Conservation (phyloP, 2,888 invertebrate species). For the Tortricodes alternella region DNA sequence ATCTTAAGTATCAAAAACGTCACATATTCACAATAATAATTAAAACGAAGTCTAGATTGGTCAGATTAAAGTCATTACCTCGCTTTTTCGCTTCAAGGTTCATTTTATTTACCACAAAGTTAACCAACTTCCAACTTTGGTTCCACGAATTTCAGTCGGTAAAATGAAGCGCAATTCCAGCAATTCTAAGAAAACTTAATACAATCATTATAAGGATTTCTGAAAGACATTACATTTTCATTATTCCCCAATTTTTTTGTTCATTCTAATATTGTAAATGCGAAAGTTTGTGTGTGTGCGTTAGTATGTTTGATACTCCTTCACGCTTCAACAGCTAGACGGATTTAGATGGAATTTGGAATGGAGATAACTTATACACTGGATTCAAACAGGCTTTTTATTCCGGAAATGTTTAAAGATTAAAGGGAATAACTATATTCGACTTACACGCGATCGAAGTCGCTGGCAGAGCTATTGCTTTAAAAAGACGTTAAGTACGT, state of each 20-base stretch:
- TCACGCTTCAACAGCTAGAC: no score
- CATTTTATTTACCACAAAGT: conserved; percentile 9
- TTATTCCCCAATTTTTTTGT: neutral
- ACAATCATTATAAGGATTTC: conserved; percentile 7
- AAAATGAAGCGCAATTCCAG: conserved; percentile 3
- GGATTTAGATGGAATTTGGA: no score
- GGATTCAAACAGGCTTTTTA: no score
- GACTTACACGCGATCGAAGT: no score
- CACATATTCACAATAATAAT: neutral
- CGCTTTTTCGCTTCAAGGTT: neutral
- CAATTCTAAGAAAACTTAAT: conserved; percentile 12
- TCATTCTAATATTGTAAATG: no score
- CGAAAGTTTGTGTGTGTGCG: no score
- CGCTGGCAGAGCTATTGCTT: no score
- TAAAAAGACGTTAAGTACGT: no score
- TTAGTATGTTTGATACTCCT: no score
- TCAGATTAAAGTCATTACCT: neutral
- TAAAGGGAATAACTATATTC: no score
- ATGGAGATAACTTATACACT: no score
- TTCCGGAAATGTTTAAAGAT: no score
- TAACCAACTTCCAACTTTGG: neutral
- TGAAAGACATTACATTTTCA: neutral
- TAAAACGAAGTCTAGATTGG: neutral
- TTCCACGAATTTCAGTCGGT: conserved; percentile 10
- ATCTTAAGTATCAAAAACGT: neutral